Evolutionary conservation across 2,113 vertebrate genomes (phyloP), one percentile per base, ranked within the genome.

Genomic region (Tachysurus vachellii): DNA sequence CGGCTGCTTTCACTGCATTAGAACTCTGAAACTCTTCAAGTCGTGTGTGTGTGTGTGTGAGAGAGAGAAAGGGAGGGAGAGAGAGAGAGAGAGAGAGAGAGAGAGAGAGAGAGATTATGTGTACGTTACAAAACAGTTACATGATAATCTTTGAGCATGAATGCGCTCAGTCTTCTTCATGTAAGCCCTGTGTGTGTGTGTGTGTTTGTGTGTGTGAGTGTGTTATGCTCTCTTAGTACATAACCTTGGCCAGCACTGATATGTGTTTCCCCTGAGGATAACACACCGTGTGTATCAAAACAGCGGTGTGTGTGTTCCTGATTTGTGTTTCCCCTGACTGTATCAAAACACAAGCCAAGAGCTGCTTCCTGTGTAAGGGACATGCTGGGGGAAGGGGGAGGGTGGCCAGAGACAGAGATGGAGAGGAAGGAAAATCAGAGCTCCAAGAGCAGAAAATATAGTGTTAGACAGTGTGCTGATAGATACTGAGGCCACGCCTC

Each of bases 241-340:
- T 94, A 93, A 94, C 92, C 91, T 94, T 93, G 93, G 91, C 90
- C 90, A 90, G 89, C 91, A 91, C 23, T 93, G 92, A 93, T 94
- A 23, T 62, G 44, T 47, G 68, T 80, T 89, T 81, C 68, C 59
- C 83, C 64, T 85, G 76, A 75, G 68, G 17, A 44, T 36, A 62
- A 77, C n/a, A 23, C 64, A 64, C 42, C 13, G 28, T 66, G 59
- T 84, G 36, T 86, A 80, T 86, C 59, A 68, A 79, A 79, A 80
- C 57, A 26, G 12, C 61, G 53, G 57, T 64, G 17, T 86, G 88
- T 85, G 79, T 71, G 56, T 79, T 61, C 28, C 56, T 66, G 70
- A 85, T 83, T 80, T 87, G 77, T 83, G 85, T 83, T 86, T 90
- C 70, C 83, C 83, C 64, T 85, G 80, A 86, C 84, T 50, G 36